phyloP scores from a whole-genome alignment of 1,140 invertebrate species.

The Meteorus sp. region DNA sequence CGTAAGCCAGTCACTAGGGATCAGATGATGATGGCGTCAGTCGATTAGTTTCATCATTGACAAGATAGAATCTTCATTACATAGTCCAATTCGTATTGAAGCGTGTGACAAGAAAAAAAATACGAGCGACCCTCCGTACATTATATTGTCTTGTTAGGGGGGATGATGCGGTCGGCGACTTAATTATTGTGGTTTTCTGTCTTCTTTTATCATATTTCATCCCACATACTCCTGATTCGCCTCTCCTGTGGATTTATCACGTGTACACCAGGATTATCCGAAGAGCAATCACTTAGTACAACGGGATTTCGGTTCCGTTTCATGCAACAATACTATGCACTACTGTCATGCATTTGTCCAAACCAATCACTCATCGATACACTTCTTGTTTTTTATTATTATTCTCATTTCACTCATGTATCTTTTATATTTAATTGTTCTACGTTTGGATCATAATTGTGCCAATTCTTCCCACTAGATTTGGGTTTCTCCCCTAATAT shows the following conservation, averaged over 20 bases:
- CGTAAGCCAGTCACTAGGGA: not conserved
- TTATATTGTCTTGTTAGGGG: no score
- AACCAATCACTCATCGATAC: slow-evolving; percentile 49
- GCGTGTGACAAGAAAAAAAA: not conserved
- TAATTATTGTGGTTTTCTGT: no score
- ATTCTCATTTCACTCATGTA: no score
- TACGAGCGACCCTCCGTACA: not conserved
- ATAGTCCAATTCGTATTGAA: no score
- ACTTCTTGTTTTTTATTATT: slow-evolving; percentile 13
- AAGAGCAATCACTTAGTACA: slow-evolving; percentile 47
- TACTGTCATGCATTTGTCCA: slow-evolving; percentile 45
- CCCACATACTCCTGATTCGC: slow-evolving; percentile 14
- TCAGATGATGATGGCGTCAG: slow-evolving; percentile 13
- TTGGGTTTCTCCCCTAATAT: no score
- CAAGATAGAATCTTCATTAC: not conserved
- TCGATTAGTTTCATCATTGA: slow-evolving; percentile 3
- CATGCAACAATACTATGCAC: slow-evolving; percentile 34
- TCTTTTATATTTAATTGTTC: no score
- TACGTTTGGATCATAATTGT: no score
- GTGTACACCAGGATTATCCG: slow-evolving; percentile 46
- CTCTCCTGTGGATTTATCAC: slow-evolving; percentile 36
- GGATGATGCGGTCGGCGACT: slow-evolving; percentile 17
- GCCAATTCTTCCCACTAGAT: no score
- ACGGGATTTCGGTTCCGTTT: slow-evolving; percentile 26
- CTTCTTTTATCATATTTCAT: no score